Conservation (phyloP, 92 coral and sea anemone genomes). For the Zoanthus gigantus region DNA sequence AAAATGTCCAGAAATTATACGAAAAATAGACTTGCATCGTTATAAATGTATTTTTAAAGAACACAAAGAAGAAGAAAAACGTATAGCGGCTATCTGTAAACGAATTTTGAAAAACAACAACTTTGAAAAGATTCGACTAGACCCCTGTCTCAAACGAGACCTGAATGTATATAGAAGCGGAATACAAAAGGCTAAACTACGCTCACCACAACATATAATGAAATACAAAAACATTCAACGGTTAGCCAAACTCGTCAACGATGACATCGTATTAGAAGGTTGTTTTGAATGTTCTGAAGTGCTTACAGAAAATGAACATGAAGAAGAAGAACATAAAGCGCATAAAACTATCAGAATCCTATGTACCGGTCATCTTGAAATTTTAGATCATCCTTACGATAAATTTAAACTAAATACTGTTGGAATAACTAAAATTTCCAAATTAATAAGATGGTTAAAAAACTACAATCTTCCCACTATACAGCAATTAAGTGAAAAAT, state of each 20-base stretch:
- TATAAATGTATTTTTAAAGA: neutral
- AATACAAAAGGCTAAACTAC: neutral
- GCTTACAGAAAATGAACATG: neutral
- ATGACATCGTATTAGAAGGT: neutral
- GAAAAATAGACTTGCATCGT: neutral
- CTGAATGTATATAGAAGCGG: neutral
- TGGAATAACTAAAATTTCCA: neutral
- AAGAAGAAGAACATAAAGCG: neutral
- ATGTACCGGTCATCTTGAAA: neutral
- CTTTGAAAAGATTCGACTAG: neutral
- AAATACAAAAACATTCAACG: too few relatives aligned
- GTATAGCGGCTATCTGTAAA: neutral
- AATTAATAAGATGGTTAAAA: neutral
- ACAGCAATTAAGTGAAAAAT: neutral
- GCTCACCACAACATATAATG: neutral
- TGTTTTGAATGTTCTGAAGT: slow-evolving; percentile 3
- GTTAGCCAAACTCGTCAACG: neutral
- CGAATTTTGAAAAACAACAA: neutral
- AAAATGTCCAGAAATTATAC: neutral
- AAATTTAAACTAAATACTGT: neutral
- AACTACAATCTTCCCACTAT: neutral
- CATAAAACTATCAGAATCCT: neutral
- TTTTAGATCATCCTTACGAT: neutral
- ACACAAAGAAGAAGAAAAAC: neutral
- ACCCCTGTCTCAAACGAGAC: slow-evolving; percentile 11